A percentile compares a stretch with the other conserved stretches of the same genome.
These are phyloP conservation scores for Thymelicus acteon DNA, from an alignment of 2,888 invertebrate species.

Conservation along the genomic window DNA sequence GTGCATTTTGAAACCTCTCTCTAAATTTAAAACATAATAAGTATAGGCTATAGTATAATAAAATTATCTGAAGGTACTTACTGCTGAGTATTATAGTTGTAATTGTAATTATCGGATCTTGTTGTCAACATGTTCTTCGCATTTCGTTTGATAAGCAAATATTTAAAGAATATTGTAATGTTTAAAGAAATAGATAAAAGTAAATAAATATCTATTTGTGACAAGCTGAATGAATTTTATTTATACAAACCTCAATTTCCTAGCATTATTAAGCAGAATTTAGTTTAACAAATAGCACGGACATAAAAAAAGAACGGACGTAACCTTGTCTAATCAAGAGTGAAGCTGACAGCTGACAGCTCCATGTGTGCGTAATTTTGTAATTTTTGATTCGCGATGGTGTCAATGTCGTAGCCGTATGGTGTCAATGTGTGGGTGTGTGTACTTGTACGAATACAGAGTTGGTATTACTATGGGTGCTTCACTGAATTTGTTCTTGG, in stretches of 20 bases:
- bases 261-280: too few relatives aligned
- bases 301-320: too few relatives aligned
- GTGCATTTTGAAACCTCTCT: slow-evolving; percentile 59
- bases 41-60: slow-evolving; percentile 32
- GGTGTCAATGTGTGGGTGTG: too few relatives aligned
- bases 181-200: slow-evolving; percentile 78
- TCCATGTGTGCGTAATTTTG: too few relatives aligned
- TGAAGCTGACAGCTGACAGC: too few relatives aligned
- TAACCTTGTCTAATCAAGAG: too few relatives aligned
- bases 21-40: slow-evolving; percentile 58
- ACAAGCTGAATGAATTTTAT: slow-evolving; percentile 63
- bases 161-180: slow-evolving; percentile 65
- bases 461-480: too few relatives aligned
- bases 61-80: slow-evolving; percentile 65
- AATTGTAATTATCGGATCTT: slow-evolving; percentile 66
- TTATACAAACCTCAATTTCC: not conserved
- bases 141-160: slow-evolving; percentile 73
- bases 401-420: too few relatives aligned
- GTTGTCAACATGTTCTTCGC: slow-evolving; percentile 77
- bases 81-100: slow-evolving; percentile 71
- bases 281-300: too few relatives aligned
- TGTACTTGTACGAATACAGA: too few relatives aligned
- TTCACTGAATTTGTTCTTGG: too few relatives aligned
- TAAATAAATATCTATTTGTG: slow-evolving; percentile 82
- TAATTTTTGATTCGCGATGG: too few relatives aligned